Conservation (phyloP, 2,797 vertebrate genomes). For the Sarcophilus harrisii region DNA sequence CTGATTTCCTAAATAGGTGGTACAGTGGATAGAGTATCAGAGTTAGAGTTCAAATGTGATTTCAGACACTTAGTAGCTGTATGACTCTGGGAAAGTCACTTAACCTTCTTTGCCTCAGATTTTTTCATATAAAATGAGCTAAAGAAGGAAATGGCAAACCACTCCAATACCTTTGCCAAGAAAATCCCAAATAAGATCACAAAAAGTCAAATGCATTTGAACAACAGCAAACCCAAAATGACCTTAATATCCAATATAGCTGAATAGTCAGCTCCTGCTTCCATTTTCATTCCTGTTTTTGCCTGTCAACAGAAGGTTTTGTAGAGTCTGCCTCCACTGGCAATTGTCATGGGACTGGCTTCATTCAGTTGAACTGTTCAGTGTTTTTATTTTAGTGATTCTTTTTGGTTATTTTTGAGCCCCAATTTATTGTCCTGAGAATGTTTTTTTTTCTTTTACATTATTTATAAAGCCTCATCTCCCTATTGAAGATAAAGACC, state of each 20-base stretch:
- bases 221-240: slow-evolving; percentile 21
- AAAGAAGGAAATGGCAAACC: not conserved
- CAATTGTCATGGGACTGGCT: not conserved
- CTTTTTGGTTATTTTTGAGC: slow-evolving; percentile 32
- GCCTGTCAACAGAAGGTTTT: not conserved
- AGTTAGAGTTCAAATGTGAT: not conserved
- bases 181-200: not conserved
- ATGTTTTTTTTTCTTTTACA: not conserved
- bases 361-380: not conserved
- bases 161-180: not conserved
- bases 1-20: not conserved
- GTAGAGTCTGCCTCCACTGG: not conserved
- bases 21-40: not conserved
- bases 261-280: not conserved
- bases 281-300: not conserved
- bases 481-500: not conserved
- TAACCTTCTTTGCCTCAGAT: not conserved
- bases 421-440: not conserved
- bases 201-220: not conserved
- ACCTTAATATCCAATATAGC: not conserved
- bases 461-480: slow-evolving; percentile 31
- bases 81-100: not conserved
- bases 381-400: slow-evolving; percentile 36
- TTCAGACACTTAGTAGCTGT: not conserved
- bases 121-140: not conserved